Evolutionary conservation across 1,140 invertebrate genomes (phyloP), one percentile per base, ranked within the genome.

Genomic region (Eupristina koningsbergeri): DNA sequence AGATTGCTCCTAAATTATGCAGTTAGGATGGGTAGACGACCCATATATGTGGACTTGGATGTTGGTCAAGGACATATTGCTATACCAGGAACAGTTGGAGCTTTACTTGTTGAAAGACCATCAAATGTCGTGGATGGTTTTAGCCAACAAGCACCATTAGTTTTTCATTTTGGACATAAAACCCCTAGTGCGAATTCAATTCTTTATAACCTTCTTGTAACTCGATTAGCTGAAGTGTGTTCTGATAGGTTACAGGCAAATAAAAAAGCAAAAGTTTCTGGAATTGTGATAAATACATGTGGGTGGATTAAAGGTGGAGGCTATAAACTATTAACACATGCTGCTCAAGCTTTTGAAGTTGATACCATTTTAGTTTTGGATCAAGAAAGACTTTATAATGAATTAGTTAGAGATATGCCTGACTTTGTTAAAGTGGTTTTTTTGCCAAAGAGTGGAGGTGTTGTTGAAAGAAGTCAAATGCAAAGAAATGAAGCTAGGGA

Each of bases 201-300:
- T 22, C 93, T 99, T 0, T 99, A 98, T 89, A 97, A 98, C 89
- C 93, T 96, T 8, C 93, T 99, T 22, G 95, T 98, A 0, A 95
- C 95, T 8, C 94, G 96, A 86, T 93, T 99, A 86, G 97, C 98
- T 0, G 96, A 97, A 88, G 96, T 97, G 22, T 96, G 99, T 73
- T 94, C 96, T 39, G 95, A 98, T 86, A 94, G 97, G 88, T 94
- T 98, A 90, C 96, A 97, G 89, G 95, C 95, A 67, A 98, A 98
- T 90, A 96, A 96, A 89, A 97, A 97, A 93, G 96, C 96, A 0
- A 96, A 96, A 89, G 94, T 94, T 64, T 98, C 98, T 45, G 99
- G 99, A n/a, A 96, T 98, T 2, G 96, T 99, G 53, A 98, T 99
- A 76, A 99, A 99, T 90, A 99, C 99, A 0, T 98, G 98, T 89